These are phyloP conservation scores for Cryptophagus acutangulus DNA, from an alignment of 2,888 invertebrate genomes.

Conservation along the genomic window DNA sequence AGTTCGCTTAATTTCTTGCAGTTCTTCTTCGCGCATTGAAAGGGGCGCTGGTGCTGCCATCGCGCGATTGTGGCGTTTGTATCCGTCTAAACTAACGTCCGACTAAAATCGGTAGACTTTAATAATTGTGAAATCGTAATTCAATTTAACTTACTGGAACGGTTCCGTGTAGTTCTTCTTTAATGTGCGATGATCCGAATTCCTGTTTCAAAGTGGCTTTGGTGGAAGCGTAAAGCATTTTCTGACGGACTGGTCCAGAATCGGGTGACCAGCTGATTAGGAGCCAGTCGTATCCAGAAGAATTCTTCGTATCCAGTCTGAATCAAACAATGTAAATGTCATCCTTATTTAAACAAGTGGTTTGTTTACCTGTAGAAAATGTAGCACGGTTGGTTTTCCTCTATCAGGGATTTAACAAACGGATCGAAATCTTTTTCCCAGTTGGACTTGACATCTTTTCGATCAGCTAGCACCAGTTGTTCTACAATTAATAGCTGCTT, in stretches of 20 bases:
- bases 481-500: slow-evolving; percentile 53
- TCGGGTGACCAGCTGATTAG: slow-evolving; percentile 94
- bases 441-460: slow-evolving; percentile 62
- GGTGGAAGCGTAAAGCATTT: slow-evolving; percentile 97
- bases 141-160: slow-evolving; percentile 50
- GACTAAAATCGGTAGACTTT: slow-evolving; percentile 48
- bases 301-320: slow-evolving; percentile 71
- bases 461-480: slow-evolving; percentile 64
- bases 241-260: slow-evolving; percentile 81
- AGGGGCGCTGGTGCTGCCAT: slow-evolving; percentile 84
- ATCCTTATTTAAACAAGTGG: no score
- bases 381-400: slow-evolving; percentile 83
- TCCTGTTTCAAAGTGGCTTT: slow-evolving; percentile 95
- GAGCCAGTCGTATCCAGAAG: slow-evolving; percentile 86
- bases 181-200: slow-evolving; percentile 91
- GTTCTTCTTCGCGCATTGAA: slow-evolving; percentile 80
- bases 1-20: slow-evolving; percentile 70
- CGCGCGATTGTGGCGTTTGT: slow-evolving; percentile 70
- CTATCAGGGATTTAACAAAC: slow-evolving; percentile 63
- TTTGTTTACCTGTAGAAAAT: slow-evolving; percentile 69
- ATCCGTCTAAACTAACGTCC: slow-evolving; percentile 78
- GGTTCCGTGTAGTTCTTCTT: slow-evolving; percentile 92
- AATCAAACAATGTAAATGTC: slow-evolving; percentile 13
- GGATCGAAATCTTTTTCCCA: slow-evolving; percentile 87
- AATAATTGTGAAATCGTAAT: background rate